Evolutionary conservation across 2,888 invertebrate species (phyloP).

Genomic region (Gonocerus acuteangulatus): DNA sequence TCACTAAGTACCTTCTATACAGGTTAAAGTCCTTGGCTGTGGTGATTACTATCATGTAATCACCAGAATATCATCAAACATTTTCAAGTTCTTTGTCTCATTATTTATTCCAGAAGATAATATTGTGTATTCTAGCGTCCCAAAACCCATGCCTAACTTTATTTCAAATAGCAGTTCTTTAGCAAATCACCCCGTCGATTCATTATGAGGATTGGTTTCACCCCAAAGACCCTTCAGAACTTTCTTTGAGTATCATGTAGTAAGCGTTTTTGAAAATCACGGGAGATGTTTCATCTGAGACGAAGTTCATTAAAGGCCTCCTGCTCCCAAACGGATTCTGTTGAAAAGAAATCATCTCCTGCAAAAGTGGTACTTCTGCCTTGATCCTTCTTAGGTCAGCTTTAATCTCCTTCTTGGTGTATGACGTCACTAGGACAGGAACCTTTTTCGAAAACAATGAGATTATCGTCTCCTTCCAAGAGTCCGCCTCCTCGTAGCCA

Average conservation of each 20-base stretch:
- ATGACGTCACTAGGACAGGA: conserved; percentile 59
- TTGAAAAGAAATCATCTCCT: conserved; percentile 50
- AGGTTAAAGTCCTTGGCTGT: too few relatives aligned
- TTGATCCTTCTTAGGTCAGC: conserved; percentile 54
- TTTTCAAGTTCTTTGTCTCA: too few relatives aligned
- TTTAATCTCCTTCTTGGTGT: conserved; percentile 58
- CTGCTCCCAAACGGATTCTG: conserved; percentile 60
- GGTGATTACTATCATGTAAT: too few relatives aligned
- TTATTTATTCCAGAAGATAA: too few relatives aligned
- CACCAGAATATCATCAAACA: too few relatives aligned
- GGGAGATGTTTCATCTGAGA: conserved; percentile 62
- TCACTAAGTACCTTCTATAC: too few relatives aligned
- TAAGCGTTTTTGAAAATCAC: conserved; percentile 58
- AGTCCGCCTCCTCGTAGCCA: conserved; percentile 54
- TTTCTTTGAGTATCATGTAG: conserved; percentile 19
- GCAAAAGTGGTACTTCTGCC: conserved; percentile 45
- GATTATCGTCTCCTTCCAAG: conserved; percentile 59
- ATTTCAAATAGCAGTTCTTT: too few relatives aligned
- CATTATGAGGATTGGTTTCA: too few relatives aligned
- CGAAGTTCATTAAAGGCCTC: conserved; percentile 65
- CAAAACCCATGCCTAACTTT: too few relatives aligned
- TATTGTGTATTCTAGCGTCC: too few relatives aligned
- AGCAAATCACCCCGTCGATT: too few relatives aligned
- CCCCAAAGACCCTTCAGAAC: too few relatives aligned
- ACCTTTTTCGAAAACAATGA: conserved; percentile 49